phyloP scores from a whole-genome alignment of 2,888 invertebrate genomes.

The Galerucella pusilla region DNA sequence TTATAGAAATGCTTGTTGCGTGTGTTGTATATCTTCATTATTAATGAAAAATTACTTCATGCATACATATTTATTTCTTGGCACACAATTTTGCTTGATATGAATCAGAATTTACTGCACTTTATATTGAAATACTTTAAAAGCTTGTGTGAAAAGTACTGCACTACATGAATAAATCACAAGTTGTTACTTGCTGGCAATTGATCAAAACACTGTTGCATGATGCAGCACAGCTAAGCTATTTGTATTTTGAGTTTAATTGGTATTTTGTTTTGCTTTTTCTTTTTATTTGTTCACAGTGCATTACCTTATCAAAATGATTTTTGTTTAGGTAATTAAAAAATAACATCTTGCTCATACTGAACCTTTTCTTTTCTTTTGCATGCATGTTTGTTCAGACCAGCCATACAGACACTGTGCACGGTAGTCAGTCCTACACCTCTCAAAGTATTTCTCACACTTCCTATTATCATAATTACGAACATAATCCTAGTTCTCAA shows the following conservation, averaged over 20 bases:
- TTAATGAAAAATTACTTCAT: conserved; percentile 3
- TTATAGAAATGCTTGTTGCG: conserved; percentile 10
- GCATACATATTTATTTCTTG: conserved; percentile 11
- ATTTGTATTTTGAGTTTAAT: conserved; percentile 60
- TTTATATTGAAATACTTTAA: conserved; percentile 2
- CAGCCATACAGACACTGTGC: conserved; percentile 47
- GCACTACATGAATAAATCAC: conserved; percentile 18
- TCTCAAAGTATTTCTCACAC: conserved; percentile 33
- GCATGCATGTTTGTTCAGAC: conserved; percentile 60
- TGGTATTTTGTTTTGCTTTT: conserved; percentile 53
- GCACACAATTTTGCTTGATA: conserved; percentile 9
- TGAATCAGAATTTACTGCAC: conserved; percentile 9
- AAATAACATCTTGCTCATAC: conserved; percentile 50
- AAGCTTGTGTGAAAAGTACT: conserved; percentile 16
- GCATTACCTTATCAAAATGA: conserved; percentile 48
- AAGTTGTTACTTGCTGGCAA: conserved; percentile 22
- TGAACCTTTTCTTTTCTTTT: conserved; percentile 61
- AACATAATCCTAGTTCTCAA: conserved; percentile 34
- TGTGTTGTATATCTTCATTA: conserved; percentile 4
- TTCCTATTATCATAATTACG: conserved; percentile 29
- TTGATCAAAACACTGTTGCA: conserved; percentile 42
- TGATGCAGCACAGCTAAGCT: conserved; percentile 53
- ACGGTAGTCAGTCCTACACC: conserved; percentile 45
- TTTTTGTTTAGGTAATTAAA: conserved; percentile 45
- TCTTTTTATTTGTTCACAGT: conserved; percentile 41